A percentile compares a stretch with the other conserved stretches of the same genome.
These are phyloP conservation scores for Phasia obesa DNA, from an alignment of 2,888 invertebrate species.

Conservation along the genomic window DNA sequence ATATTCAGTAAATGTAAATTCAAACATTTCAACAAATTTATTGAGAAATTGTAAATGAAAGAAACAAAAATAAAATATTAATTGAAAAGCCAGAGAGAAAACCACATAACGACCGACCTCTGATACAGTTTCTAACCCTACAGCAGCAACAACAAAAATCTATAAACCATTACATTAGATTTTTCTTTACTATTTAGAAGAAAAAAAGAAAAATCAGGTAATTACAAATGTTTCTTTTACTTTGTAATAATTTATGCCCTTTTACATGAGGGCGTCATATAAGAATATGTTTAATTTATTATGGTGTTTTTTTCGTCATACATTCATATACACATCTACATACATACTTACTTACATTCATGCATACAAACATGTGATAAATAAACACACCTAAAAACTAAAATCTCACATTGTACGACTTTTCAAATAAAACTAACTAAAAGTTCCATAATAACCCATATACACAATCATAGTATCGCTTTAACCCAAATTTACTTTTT, in stretches of 20 bases:
- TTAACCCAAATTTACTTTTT: too few relatives aligned
- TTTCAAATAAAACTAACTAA: too few relatives aligned
- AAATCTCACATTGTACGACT: too few relatives aligned
- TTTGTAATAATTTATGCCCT: constrained; percentile 7
- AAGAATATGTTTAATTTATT: constrained; percentile 10
- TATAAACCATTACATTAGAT: too few relatives aligned
- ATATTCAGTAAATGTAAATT: neutral
- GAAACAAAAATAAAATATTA: neutral
- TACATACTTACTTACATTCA: too few relatives aligned
- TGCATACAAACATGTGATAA: too few relatives aligned
- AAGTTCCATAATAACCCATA: too few relatives aligned
- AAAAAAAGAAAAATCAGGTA: constrained; percentile 65
- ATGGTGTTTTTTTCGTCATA: neutral
- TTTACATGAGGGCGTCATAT: constrained; percentile 29
- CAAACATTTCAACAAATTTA: too few relatives aligned
- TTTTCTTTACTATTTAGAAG: too few relatives aligned
- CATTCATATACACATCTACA: neutral
- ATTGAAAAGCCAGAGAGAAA: too few relatives aligned
- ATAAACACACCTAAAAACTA: neutral
- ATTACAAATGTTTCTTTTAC: constrained; percentile 39
- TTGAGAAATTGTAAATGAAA: neutral
- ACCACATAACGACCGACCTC: constrained; percentile 32
- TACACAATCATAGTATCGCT: too few relatives aligned
- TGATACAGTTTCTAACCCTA: constrained; percentile 27
- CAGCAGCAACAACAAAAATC: constrained; percentile 22